A percentile compares a stretch with the other conserved stretches of the same genome.
Conservation (phyloP, 2,797 vertebrate genomes). For the Poeciliopsis gracilis region DNA sequence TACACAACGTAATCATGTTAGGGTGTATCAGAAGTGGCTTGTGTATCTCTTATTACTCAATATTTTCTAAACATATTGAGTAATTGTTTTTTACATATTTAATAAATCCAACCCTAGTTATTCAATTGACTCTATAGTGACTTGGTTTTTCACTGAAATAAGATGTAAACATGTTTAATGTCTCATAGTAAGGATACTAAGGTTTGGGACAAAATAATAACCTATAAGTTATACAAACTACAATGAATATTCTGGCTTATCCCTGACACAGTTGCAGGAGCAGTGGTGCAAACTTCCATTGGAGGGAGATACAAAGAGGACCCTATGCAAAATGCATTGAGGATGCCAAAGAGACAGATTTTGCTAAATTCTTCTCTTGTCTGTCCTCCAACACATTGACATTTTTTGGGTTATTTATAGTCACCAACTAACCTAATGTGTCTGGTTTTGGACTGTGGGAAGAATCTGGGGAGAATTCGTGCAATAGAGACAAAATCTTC, state of each 20-base stretch:
- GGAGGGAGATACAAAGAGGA: background rate
- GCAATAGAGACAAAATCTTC: background rate
- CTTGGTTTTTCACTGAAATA: background rate
- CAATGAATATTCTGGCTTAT: background rate
- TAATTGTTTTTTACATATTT: background rate
- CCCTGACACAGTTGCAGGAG: background rate
- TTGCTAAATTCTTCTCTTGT: background rate
- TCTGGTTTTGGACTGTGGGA: too few relatives aligned
- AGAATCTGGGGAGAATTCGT: too few relatives aligned
- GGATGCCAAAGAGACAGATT: background rate
- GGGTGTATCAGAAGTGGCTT: background rate
- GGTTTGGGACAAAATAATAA: background rate
- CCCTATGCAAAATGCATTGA: background rate
- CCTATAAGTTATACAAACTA: background rate
- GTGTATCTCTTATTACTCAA: background rate
- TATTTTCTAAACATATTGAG: too few relatives aligned
- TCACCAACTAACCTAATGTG: background rate
- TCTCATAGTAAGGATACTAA: background rate
- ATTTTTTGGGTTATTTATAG: background rate
- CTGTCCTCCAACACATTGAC: background rate
- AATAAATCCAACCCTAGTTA: background rate
- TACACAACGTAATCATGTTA: too few relatives aligned
- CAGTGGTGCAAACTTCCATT: background rate
- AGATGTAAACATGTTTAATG: background rate
- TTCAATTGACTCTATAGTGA: background rate